Conservation (phyloP, 2,797 vertebrate genomes). For the Acanthornis magna region DNA sequence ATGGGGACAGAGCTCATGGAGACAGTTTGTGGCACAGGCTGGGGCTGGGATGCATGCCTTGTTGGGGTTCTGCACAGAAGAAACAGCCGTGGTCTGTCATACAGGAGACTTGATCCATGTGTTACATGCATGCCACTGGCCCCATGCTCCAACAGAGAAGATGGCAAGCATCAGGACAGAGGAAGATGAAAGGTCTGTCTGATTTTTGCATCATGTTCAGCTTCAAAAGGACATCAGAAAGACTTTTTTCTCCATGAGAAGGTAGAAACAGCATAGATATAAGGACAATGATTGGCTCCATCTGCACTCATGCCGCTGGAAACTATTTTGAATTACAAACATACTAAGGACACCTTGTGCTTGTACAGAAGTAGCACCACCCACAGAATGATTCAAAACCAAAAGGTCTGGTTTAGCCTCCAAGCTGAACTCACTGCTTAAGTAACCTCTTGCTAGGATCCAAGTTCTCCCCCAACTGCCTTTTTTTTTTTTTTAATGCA, state of each 20-base stretch:
- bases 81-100: accelerated
- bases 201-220: background rate
- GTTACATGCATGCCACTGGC: background rate
- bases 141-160: background rate
- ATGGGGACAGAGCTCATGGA: background rate
- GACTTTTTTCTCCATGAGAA: background rate
- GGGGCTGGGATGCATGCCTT: background rate
- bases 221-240: background rate
- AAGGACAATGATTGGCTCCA: background rate
- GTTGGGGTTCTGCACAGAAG: background rate
- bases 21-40: background rate
- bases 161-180: background rate
- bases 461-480: accelerated
- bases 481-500: background rate
- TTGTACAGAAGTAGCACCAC: background rate
- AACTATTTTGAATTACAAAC: background rate
- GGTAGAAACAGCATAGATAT: background rate
- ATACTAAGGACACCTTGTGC: background rate
- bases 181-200: background rate
- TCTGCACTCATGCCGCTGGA: background rate
- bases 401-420: background rate
- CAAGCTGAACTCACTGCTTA: background rate
- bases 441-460: background rate
- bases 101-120: no score
- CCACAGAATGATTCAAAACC: background rate